Evolutionary conservation across 2,797 vertebrate genomes (phyloP).

Genomic region (Acrossocheilus wenchowensis): DNA sequence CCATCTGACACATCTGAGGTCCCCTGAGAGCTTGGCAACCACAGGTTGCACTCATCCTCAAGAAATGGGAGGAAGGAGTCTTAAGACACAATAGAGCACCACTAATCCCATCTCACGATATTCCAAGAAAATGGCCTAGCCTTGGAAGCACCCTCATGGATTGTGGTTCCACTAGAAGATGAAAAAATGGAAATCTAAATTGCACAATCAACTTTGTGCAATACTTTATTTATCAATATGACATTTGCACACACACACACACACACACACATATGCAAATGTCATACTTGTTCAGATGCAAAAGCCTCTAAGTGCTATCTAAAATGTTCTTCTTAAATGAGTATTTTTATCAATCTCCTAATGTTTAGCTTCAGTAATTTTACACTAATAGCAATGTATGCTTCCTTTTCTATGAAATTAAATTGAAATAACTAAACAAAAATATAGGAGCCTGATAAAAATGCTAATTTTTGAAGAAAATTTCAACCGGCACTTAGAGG

Average conservation of each 20-base stretch:
- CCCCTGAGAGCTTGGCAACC: slow-evolving; percentile 40
- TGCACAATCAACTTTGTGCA: slow-evolving; percentile 35
- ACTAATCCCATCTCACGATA: slow-evolving; percentile 8
- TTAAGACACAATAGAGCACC: slow-evolving; percentile 21
- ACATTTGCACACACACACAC: background rate
- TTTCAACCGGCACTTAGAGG: too few species aligned
- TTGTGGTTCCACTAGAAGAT: background rate
- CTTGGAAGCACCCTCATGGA: background rate
- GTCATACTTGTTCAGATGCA: too few species aligned
- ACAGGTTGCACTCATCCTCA: slow-evolving; percentile 43
- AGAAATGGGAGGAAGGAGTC: slow-evolving; percentile 14
- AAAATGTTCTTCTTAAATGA: too few species aligned
- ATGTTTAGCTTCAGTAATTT: too few species aligned
- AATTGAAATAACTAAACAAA: too few species aligned
- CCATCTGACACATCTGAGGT: slow-evolving; percentile 57
- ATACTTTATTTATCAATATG: background rate
- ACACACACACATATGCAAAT: too few species aligned
- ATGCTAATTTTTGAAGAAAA: too few species aligned
- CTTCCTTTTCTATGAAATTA: too few species aligned
- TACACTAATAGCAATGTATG: too few species aligned
- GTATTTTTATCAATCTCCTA: too few species aligned
- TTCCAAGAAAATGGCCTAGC: slow-evolving; percentile 15
- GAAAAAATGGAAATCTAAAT: slow-evolving; percentile 1
- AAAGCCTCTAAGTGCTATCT: too few species aligned
- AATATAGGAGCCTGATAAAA: too few species aligned